Evolutionary conservation across 2,113 vertebrate genomes (phyloP), one percentile per base, ranked within the genome.

Genomic region (Clarias macrocephalus): DNA sequence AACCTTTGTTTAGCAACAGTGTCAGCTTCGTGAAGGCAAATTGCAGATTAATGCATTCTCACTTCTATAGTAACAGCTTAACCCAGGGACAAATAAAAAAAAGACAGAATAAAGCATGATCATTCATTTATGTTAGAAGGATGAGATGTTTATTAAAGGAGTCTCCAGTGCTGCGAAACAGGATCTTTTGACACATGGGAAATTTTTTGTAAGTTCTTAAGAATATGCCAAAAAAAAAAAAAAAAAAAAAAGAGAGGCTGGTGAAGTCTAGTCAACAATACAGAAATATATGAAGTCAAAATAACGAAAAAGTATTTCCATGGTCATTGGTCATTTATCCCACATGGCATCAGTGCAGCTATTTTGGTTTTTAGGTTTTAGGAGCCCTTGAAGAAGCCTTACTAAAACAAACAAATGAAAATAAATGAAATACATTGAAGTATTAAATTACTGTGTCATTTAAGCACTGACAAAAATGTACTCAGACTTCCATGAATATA

Each of bases 381-480:
- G 33, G 33, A 37, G 33, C 1, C 33, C 33, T 37, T 37, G 33
- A 37, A 37, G 33, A 37, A 37, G 33, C 33, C 33, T 37, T 37
- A 3, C n/a, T n/a, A n/a, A 68, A 66, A 73, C 42, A 4, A 42
- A 48, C 7, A 48, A 48, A 48, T 48, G 7, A 6, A 48, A 48
- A 48, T 48, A 48, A 48, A 48, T 8, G 8, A 7, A 48, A 48
- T 48, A 48, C 6, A 48, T 48, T 48, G 8, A 1, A 80, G 21
- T 1, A n/a, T 86, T n/a, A n/a, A n/a, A n/a, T n/a, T 28, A 73
- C 16, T 0, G 52, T 89, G 42, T 33, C 28, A 7, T 93, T 94
- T 52, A 56, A 80, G 80, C 95, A 95, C 0, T 89, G 62, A 52
- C 48, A 48, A 48, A 48, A 8, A 8, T 0, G 48, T 48, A 7